phyloP scores from a whole-genome alignment of 2,113 vertebrate species.

The Oncorhynchus keta region DNA sequence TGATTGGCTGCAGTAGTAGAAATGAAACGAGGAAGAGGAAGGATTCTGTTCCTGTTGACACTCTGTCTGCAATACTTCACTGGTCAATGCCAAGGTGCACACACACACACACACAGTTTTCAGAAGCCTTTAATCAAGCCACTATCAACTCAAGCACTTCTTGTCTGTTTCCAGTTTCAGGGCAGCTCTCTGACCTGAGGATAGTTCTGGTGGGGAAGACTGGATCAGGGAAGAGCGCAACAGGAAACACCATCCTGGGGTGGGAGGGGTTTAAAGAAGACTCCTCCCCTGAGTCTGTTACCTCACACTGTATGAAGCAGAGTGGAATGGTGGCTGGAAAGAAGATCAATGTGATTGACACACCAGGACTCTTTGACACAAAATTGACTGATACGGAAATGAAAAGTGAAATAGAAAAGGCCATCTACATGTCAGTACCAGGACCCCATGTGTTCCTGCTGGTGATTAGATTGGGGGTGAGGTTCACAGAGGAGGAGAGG shows the following conservation, averaged over 20 bases:
- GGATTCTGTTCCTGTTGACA: background rate
- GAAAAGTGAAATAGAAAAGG: too few species aligned
- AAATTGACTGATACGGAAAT: too few species aligned
- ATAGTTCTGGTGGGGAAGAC: conserved; percentile 50
- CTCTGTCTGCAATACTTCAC: background rate
- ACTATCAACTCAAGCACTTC: too few species aligned
- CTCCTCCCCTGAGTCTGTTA: background rate
- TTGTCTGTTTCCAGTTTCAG: too few species aligned
- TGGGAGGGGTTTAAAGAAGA: background rate
- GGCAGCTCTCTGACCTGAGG: background rate
- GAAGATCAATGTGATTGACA: background rate
- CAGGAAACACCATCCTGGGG: conserved; percentile 58
- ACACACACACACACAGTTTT: too few species aligned
- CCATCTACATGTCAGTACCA: too few species aligned
- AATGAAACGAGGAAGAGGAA: background rate
- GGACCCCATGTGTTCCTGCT: conserved; percentile 68
- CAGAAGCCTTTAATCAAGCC: too few species aligned
- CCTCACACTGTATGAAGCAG: background rate
- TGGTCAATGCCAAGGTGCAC: background rate
- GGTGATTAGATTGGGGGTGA: conserved; percentile 59
- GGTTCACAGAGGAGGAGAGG: conserved; percentile 67
- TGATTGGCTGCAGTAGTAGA: background rate
- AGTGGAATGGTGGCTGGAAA: background rate
- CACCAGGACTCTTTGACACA: too few species aligned
- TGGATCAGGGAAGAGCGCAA: conserved; percentile 52